phyloP scores from a whole-genome alignment of 2,888 invertebrate species.

The Acronicta aceris region DNA sequence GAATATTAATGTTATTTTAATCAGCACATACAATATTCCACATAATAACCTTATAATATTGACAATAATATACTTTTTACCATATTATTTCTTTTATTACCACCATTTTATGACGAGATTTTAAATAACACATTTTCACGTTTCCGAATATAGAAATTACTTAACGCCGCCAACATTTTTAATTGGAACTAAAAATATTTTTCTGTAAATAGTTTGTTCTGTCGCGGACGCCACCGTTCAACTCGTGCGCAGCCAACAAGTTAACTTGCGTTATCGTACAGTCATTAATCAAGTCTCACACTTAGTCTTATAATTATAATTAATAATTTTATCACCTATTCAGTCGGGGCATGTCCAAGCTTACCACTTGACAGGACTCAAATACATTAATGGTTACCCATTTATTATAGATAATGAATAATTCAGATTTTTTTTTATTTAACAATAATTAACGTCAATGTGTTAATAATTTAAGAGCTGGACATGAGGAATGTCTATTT shows the following conservation, averaged over 20 bases:
- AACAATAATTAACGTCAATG: slow-evolving; percentile 45
- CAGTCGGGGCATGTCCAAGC: slow-evolving; percentile 55
- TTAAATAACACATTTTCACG: slow-evolving; percentile 25
- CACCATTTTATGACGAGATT: slow-evolving; percentile 26
- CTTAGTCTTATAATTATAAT: slow-evolving; percentile 82
- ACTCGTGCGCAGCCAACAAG: slow-evolving; percentile 55
- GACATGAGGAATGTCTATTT: neutral
- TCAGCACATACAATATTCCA: slow-evolving; percentile 32
- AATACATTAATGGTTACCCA: slow-evolving; percentile 57
- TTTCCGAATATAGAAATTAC: slow-evolving; percentile 39
- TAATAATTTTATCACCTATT: slow-evolving; percentile 85
- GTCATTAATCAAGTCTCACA: slow-evolving; percentile 81
- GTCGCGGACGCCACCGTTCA: slow-evolving; percentile 58
- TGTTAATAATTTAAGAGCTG: slow-evolving; percentile 24
- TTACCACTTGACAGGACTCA: slow-evolving; percentile 52
- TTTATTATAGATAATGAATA: slow-evolving; percentile 61
- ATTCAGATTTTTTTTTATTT: slow-evolving; percentile 52
- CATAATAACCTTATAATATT: slow-evolving; percentile 12
- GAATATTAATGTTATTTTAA: slow-evolving; percentile 45
- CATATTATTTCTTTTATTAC: slow-evolving; percentile 12
- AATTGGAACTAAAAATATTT: slow-evolving; percentile 54
- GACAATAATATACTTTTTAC: slow-evolving; percentile 30
- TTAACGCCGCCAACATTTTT: slow-evolving; percentile 45
- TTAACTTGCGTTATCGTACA: slow-evolving; percentile 70
- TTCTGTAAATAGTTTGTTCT: slow-evolving; percentile 46